phyloP scores from a whole-genome alignment of 2,888 invertebrate genomes.

The Scaptomyza caliginosa region DNA sequence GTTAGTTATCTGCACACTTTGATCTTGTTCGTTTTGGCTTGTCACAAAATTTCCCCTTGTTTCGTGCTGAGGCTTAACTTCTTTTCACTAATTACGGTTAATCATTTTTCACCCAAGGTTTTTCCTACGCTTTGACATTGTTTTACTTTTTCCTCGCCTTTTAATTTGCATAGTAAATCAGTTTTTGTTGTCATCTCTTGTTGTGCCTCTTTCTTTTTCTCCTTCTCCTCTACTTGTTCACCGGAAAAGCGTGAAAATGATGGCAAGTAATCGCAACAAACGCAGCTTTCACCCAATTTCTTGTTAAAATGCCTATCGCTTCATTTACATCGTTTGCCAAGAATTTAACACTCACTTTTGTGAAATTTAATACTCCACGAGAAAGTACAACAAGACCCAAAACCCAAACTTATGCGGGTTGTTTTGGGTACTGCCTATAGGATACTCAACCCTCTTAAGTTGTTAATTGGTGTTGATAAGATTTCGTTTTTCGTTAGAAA shows the following conservation, averaged over 20 bases:
- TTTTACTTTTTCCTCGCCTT: constrained; percentile 35
- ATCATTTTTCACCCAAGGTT: constrained; percentile 63
- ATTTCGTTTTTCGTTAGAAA: constrained; percentile 1
- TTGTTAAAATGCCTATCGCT: constrained; percentile 61
- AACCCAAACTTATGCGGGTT: not conserved
- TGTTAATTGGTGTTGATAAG: not conserved
- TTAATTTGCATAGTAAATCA: constrained; percentile 79
- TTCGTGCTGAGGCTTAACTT: constrained; percentile 54
- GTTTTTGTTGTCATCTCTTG: constrained; percentile 47
- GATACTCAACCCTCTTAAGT: not conserved
- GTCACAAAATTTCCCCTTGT: constrained; percentile 41
- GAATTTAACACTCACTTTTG: constrained; percentile 68
- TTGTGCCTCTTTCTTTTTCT: constrained; percentile 1
- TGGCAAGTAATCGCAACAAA: constrained; percentile 70
- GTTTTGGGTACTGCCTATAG: not conserved
- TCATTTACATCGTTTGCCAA: constrained; percentile 70
- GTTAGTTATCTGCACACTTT: constrained; percentile 56
- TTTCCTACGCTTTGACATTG: constrained; percentile 40
- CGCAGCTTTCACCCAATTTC: constrained; percentile 68
- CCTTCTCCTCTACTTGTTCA: constrained; percentile 23
- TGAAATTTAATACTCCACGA: constrained; percentile 66
- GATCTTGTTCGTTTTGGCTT: constrained; percentile 51
- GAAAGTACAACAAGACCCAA: constrained; percentile 56
- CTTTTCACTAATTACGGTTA: constrained; percentile 70
- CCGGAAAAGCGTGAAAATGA: constrained; percentile 77